These are phyloP conservation scores for Scomber colias DNA, from an alignment of 2,113 vertebrate species.

Conservation along the genomic window DNA sequence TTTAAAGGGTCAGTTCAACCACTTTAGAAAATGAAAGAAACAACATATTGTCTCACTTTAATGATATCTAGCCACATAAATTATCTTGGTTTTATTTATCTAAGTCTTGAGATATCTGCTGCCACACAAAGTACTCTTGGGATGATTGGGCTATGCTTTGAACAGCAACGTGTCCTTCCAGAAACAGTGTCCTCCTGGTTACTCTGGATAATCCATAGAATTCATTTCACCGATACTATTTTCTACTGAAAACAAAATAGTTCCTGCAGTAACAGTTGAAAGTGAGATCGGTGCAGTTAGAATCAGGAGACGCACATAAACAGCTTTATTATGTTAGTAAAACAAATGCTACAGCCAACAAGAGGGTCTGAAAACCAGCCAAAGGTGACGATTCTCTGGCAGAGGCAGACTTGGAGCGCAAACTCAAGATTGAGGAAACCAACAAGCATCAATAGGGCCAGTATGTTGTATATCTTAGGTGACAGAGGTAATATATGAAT, in stretches of 20 bases:
- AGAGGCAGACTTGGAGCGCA: no score
- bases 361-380: no score
- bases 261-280: neutral
- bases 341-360: no score
- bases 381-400: no score
- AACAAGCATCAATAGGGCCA: no score
- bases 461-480: no score
- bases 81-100: no score
- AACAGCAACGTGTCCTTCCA: neutral
- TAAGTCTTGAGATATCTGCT: neutral
- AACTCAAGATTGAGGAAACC: no score
- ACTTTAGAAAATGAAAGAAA: neutral
- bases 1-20: constrained; percentile 12
- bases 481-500: no score
- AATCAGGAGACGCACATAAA: neutral
- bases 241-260: neutral
- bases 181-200: neutral
- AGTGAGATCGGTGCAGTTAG: neutral
- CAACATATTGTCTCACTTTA: no score
- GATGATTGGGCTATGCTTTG: neutral
- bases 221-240: neutral
- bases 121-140: neutral
- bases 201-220: no score
- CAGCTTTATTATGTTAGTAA: neutral
- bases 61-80: no score